Percentiles rank a stretch among this genome's conserved stretches.
phyloP scores from a whole-genome alignment of 2,113 vertebrate species.

The Sinocyclocheilus grahami region DNA sequence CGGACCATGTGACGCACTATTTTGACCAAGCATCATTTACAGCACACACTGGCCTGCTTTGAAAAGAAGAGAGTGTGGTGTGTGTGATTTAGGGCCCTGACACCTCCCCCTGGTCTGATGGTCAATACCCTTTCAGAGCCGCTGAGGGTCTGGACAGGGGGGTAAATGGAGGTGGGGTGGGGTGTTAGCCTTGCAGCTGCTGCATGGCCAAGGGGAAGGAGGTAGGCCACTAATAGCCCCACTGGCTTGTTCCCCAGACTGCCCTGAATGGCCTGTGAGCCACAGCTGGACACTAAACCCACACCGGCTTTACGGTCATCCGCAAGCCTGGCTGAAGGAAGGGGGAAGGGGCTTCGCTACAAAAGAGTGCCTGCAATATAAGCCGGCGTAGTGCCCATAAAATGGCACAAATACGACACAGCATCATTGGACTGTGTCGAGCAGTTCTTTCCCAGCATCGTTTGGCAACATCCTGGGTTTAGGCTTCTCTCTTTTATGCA shows the following conservation, averaged over 20 bases:
- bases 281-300: conserved; percentile 60
- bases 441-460: too few species aligned
- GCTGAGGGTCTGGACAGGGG: conserved; percentile 48
- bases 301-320: conserved; percentile 56
- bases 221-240: conserved; percentile 59
- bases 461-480: too few species aligned
- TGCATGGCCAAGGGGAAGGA: conserved; percentile 58
- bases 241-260: conserved; percentile 56
- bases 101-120: conserved; percentile 60
- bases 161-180: conserved; percentile 19
- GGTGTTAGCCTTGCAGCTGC: conserved; percentile 73
- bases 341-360: conserved; percentile 56
- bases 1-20: conserved; percentile 29
- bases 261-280: conserved; percentile 54
- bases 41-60: conserved; percentile 45
- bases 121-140: conserved; percentile 63
- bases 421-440: too few species aligned
- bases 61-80: conserved; percentile 35
- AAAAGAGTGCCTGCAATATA: too few species aligned
- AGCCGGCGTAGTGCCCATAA: too few species aligned
- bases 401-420: too few species aligned
- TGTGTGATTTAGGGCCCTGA: conserved; percentile 61
- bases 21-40: conserved; percentile 30
- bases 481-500: too few species aligned
- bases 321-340: conserved; percentile 45